phyloP scores from a whole-genome alignment of 2,113 vertebrate species.

The Typhlomys cinereus region DNA sequence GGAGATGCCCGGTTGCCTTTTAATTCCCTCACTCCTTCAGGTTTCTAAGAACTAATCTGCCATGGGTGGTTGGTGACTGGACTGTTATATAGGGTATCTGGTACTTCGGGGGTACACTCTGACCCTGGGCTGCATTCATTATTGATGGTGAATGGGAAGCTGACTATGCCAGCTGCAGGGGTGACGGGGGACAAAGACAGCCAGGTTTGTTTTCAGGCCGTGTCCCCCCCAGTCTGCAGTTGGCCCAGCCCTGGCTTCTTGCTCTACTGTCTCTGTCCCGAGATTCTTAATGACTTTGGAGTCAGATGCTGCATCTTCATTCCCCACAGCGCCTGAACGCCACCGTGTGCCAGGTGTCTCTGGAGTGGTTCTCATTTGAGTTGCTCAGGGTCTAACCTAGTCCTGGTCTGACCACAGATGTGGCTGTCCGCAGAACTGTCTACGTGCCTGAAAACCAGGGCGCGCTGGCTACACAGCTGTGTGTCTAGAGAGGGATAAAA shows the following conservation, averaged over 20 bases:
- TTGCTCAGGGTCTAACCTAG: background rate
- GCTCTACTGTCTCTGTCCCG: background rate
- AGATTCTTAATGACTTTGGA: background rate
- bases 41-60: background rate
- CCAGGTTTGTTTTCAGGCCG: background rate
- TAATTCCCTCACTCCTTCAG: background rate
- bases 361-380: rapidly evolving
- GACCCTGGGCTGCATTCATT: too few species aligned
- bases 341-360: rapidly evolving
- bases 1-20: background rate
- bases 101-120: too few species aligned
- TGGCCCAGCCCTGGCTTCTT: background rate
- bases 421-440: background rate
- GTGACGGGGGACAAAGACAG: background rate
- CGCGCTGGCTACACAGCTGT: background rate
- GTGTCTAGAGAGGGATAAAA: constrained; percentile 35
- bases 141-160: background rate
- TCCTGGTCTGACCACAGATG: background rate
- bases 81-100: too few species aligned
- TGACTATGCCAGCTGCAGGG: background rate
- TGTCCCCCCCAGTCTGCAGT: background rate
- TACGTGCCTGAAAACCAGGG: background rate
- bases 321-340: background rate
- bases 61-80: too few species aligned
- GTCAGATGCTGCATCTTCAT: background rate